Percentiles rank a stretch among this genome's conserved stretches.
Conservation (phyloP, 30 jellyfish, hydroid and myxozoan species). For the Cassiopea xamachana region DNA sequence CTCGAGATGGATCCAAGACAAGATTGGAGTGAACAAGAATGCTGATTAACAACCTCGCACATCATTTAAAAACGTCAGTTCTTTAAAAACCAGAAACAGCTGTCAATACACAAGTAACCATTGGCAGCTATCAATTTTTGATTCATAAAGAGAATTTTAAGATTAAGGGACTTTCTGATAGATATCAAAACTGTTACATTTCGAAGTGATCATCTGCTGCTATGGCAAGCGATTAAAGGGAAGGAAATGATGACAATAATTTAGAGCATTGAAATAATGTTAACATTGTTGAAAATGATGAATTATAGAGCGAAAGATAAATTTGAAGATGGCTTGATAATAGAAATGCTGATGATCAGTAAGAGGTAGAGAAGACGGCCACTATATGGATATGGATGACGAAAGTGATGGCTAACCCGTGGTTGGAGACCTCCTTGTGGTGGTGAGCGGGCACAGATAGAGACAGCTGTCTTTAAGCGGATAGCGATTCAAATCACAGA, state of each 20-base stretch:
- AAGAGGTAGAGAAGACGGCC: no score
- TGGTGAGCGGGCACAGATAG: no score
- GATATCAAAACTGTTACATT: neutral
- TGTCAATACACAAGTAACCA: neutral
- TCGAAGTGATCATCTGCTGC: neutral
- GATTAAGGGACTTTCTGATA: neutral
- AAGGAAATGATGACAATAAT: neutral
- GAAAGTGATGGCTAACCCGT: no score
- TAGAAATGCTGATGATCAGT: no score
- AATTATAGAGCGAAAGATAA: no score
- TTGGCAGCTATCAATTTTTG: neutral
- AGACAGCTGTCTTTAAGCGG: no score
- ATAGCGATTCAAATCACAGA: no score
- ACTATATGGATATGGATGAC: no score
- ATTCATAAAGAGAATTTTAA: neutral
- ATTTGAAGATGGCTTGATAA: no score
- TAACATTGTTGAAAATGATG: no score
- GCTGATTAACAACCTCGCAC: neutral
- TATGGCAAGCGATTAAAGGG: neutral
- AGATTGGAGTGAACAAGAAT: neutral
- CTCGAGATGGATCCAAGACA: neutral
- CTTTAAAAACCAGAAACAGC: neutral
- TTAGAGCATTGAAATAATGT: no score
- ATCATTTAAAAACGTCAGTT: neutral
- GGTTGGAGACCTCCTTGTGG: no score